Evolutionary conservation across 1,140 invertebrate species (phyloP).

Genomic region (Eurytemora carolleeae): DNA sequence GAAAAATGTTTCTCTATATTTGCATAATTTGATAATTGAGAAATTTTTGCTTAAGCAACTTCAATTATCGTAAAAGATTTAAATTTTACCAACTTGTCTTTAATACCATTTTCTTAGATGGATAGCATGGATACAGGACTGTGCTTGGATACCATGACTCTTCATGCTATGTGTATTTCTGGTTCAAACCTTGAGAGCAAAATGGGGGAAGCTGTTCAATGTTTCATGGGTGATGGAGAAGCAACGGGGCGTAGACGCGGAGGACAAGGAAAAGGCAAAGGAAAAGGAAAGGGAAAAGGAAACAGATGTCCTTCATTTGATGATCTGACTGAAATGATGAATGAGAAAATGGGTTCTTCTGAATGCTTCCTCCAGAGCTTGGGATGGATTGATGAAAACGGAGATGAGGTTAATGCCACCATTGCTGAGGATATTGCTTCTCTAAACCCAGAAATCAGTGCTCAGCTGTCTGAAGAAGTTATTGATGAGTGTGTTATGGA

Average conservation of each 20-base stretch:
- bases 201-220: background rate
- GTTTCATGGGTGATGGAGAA: background rate
- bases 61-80: no score
- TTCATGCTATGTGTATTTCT: background rate
- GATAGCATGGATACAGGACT: background rate
- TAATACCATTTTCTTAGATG: no score
- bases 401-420: background rate
- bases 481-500: background rate
- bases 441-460: background rate
- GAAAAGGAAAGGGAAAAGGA: background rate
- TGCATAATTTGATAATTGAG: no score
- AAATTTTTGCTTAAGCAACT: no score
- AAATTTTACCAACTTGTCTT: no score
- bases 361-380: background rate
- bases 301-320: background rate
- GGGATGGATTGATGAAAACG: background rate
- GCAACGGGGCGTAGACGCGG: background rate
- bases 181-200: background rate
- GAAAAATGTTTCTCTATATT: no score
- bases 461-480: background rate
- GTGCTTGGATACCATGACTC: background rate
- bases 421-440: background rate
- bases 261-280: background rate
- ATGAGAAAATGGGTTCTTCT: background rate
- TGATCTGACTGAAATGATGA: background rate